Conservation (phyloP, 2,113 vertebrate genomes). For the Fukomys damarensis region DNA sequence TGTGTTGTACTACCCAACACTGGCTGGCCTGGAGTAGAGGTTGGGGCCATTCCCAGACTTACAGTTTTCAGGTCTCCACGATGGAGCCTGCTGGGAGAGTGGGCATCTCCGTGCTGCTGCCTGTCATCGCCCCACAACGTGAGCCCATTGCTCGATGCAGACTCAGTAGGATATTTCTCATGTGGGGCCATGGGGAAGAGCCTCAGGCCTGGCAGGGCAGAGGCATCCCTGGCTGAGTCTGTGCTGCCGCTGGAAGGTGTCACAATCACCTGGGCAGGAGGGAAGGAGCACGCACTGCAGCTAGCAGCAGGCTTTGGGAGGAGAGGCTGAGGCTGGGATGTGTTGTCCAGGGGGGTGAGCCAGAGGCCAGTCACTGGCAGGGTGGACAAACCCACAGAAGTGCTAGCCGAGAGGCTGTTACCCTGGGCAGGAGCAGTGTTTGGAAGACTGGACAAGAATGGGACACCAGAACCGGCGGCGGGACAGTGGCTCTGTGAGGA, state of each 20-base stretch:
- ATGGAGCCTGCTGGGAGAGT: constrained; percentile 74
- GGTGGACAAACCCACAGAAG: constrained; percentile 58
- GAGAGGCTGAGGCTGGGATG: constrained; percentile 73
- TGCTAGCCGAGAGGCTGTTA: neutral
- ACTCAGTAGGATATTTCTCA: constrained; percentile 53
- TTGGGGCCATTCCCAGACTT: accelerated
- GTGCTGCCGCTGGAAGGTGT: neutral
- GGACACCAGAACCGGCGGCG: accelerated
- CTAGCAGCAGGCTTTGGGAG: constrained; percentile 71
- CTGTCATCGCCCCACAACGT: constrained; percentile 30
- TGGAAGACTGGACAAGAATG: neutral
- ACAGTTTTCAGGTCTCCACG: constrained; percentile 79
- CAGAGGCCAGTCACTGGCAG: constrained; percentile 86
- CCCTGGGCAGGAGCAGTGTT: neutral
- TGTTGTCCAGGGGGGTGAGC: neutral
- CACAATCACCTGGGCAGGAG: constrained; percentile 53
- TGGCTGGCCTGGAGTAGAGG: constrained; percentile 23
- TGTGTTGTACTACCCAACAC: constrained; percentile 82
- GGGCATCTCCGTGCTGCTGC: neutral
- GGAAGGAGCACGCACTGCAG: constrained; percentile 66
- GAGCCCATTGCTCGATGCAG: accelerated
- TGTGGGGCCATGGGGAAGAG: constrained; percentile 80
- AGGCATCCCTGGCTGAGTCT: constrained; percentile 42
- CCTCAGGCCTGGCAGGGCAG: constrained; percentile 59
- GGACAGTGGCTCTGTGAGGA: constrained; percentile 39